Conservation (phyloP, 2,888 invertebrate genomes). For the Tupiocoris notatus region DNA sequence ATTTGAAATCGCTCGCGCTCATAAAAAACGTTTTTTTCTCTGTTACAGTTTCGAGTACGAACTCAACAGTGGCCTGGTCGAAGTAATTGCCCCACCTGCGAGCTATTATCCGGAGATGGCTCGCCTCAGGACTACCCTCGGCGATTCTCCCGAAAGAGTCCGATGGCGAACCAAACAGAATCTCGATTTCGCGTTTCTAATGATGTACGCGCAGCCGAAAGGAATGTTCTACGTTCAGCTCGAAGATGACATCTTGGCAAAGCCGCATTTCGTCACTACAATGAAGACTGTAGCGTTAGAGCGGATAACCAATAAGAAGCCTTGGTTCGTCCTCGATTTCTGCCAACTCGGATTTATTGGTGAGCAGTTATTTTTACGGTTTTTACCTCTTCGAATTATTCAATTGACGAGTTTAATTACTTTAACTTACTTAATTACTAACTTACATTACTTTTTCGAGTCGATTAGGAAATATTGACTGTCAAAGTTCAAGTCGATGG, state of each 20-base stretch:
- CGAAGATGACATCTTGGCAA: conserved; percentile 91
- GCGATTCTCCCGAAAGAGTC: conserved; percentile 80
- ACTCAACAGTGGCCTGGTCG: conserved; percentile 77
- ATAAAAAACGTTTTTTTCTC: not conserved
- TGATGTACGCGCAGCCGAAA: conserved; percentile 87
- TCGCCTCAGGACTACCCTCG: conserved; percentile 72
- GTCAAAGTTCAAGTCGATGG: no score
- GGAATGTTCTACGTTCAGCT: conserved; percentile 89
- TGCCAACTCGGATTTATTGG: conserved; percentile 94
- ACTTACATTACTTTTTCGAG: no score
- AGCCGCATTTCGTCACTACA: conserved; percentile 76
- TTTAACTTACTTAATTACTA: no score
- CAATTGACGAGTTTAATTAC: no score
- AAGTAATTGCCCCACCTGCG: conserved; percentile 80
- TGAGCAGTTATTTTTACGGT: no score
- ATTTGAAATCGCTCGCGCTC: no score
- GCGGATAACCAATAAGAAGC: conserved; percentile 69
- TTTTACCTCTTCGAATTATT: no score
- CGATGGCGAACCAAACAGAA: conserved; percentile 95
- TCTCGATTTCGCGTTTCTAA: conserved; percentile 87
- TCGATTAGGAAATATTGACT: no score
- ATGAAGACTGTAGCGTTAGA: conserved; percentile 81
- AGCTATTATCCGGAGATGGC: conserved; percentile 87
- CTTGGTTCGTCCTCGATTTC: conserved; percentile 92
- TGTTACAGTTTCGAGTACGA: conserved; percentile 64